A percentile compares a stretch with the other conserved stretches of the same genome.
These are phyloP conservation scores for Drosophila willistoni DNA, from an alignment of 1,140 invertebrate species.

Conservation along the genomic window DNA sequence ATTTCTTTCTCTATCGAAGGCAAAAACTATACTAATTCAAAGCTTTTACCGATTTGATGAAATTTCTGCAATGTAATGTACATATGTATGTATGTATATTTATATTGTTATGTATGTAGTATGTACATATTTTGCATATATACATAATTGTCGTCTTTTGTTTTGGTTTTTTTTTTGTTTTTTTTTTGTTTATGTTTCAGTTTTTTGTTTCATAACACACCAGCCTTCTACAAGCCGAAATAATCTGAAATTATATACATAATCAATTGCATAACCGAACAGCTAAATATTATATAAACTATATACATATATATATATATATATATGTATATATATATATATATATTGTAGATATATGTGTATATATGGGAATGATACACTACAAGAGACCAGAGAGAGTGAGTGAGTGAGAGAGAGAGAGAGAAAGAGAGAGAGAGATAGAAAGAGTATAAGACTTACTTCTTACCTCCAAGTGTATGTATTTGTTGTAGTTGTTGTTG, in stretches of 20 bases:
- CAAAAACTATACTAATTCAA: too few relatives aligned
- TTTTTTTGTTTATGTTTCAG: too few relatives aligned
- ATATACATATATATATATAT: not conserved
- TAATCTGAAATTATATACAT: conserved; percentile 29
- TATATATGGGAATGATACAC: conserved; percentile 19
- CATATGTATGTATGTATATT: not conserved
- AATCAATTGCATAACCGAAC: conserved; percentile 22
- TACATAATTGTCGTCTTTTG: conserved; percentile 2
- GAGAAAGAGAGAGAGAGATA: too few relatives aligned
- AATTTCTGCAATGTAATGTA: too few relatives aligned
- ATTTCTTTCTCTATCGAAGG: too few relatives aligned
- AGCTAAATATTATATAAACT: conserved; percentile 18
- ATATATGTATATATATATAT: not conserved
- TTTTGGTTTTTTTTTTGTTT: too few relatives aligned
- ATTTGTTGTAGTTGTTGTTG: conserved; percentile 41
- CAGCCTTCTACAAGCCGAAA: conserved; percentile 25
- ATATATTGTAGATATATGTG: not conserved
- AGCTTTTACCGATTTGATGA: not conserved
- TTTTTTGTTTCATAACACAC: not conserved
- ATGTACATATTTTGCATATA: conserved; percentile 7
- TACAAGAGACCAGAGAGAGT: conserved; percentile 39
- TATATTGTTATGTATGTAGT: not conserved
- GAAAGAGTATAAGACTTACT: conserved; percentile 59
- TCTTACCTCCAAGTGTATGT: conserved; percentile 75
- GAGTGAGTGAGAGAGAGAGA: conserved; percentile 11